These are phyloP conservation scores for Gymnocheta viridis DNA, from an alignment of 2,888 invertebrate genomes.

Conservation along the genomic window DNA sequence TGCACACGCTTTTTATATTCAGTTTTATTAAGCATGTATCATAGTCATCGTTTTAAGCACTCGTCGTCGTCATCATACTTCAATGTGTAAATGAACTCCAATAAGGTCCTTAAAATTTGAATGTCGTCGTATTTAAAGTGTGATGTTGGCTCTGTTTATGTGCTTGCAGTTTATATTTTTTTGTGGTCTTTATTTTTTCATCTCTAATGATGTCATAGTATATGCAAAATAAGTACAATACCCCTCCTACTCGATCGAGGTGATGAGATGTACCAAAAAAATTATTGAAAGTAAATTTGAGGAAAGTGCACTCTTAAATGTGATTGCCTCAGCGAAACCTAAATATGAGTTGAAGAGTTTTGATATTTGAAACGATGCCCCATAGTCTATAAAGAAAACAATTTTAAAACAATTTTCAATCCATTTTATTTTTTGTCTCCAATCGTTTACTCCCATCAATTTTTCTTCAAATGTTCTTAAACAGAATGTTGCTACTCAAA, in stretches of 20 bases:
- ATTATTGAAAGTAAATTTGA: not conserved
- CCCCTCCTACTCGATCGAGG: too few species aligned
- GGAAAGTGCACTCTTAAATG: not conserved
- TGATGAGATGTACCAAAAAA: too few species aligned
- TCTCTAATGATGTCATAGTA: slow-evolving; percentile 17
- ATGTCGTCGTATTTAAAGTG: slow-evolving; percentile 35
- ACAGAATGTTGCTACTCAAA: too few species aligned
- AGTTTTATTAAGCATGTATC: slow-evolving; percentile 56
- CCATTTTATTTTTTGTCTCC: too few species aligned
- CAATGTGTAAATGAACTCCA: slow-evolving; percentile 58
- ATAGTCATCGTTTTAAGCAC: slow-evolving; percentile 35
- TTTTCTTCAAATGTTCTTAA: not conserved
- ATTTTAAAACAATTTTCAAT: not conserved
- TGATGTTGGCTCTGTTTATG: not conserved
- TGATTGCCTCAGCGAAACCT: too few species aligned
- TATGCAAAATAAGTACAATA: slow-evolving; percentile 5
- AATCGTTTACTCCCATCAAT: too few species aligned
- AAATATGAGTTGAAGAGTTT: too few species aligned
- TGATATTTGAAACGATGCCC: not conserved
- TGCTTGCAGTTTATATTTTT: not conserved
- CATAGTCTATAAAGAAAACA: not conserved
- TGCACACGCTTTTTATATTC: slow-evolving; percentile 68
- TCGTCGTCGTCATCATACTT: slow-evolving; percentile 32
- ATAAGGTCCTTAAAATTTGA: slow-evolving; percentile 55
- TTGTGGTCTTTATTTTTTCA: not conserved